Evolutionary conservation across 2,888 invertebrate genomes (phyloP), one percentile per base, ranked within the genome.

Genomic region (Drosophila eohydei): DNA sequence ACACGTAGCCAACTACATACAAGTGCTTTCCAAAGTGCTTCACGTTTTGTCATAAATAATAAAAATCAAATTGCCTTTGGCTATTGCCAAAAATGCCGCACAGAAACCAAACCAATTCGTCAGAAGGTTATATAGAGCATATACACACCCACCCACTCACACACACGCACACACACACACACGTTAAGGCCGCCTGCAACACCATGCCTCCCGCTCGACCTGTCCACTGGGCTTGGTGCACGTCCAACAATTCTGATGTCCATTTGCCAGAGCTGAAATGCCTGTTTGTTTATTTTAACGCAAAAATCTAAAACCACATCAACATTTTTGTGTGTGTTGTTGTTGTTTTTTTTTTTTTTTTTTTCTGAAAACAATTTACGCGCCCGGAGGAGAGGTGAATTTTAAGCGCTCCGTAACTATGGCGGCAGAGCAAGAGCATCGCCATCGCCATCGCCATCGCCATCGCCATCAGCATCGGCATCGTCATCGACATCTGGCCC

Each of bases 241-340:
- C 66, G 68, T 73, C 69, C 77, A 76, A 69, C 78, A 59, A 66
- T 74, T 76, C 71, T 75, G 89, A 89, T 85, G 89, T 85, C 87
- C 89, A 89, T 87, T 85, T 89, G 87, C 84, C 84, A 75, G 81
- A 54, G 48, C 71, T 70, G 72, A 83, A 77, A 88, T 83, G 88
- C 78, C 74, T 83, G 89, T 85, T 84, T 85, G 84, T 89, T 85
- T 87, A 77, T 74, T 85, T 73, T 77, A 79, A 81, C 73, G 70
- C 79, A 61, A 86, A 88, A 83, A 87, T 86, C 79, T 79, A 87
- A 84, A 84, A 86, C 81, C 84, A 89, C 89, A 86, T 88, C 87
- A 88, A 84, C 88, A 89, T 77, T 86, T 88, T 56, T 43, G 21
- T 58, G 6, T 14, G 5, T 5, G 30, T 30, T 30, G 5, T 48